Evolutionary conservation across 2,888 invertebrate species (phyloP), one percentile per base, ranked within the genome.

Genomic region (Aphodius sticticus): DNA sequence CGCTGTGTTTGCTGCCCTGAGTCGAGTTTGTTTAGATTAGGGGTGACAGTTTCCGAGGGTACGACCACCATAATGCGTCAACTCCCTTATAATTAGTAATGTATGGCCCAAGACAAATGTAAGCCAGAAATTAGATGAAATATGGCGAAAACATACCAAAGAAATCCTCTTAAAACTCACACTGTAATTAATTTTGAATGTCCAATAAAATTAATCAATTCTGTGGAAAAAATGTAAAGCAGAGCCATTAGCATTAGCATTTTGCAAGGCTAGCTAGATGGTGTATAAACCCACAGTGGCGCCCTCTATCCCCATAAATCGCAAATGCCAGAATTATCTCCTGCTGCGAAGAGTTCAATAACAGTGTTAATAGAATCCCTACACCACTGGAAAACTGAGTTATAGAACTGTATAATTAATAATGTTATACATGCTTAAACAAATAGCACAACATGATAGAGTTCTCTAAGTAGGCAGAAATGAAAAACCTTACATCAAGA

Each of bases 1-100:
- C 53, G 53, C 53, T 12, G 53, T 53, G 53, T 12, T 53, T 7
- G 53, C 12, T 53, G 53, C 53, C 12, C 53, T 53, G 84, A 84
- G 85, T 74, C 76, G 83, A 86, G 86, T 87, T 87, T 87, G 85
- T 87, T 87, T 86, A 86, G 86, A 87, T 87, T 87, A 87, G 84
- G 85, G 82, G 14, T 85, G 86, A 87, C 87, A 86, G 85, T 85
- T 85, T 85, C 85, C 85, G 79, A 79, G 79, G 76, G 79, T 77
- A 72, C 77, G 53, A 53, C 53, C 53, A 69, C 77, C 35, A 76
- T 79, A 79, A 79, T 79, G 76, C 76, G 79, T 76, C 79, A 79
- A 76, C 53, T 79, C 76, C 70, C 69, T 76, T 84, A 83, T 85
- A 85, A 85, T 85, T 85, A 85, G 83, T 84, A 85, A 85, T 85